Evolutionary conservation across 2,888 invertebrate genomes (phyloP), one percentile per base, ranked within the genome.

Genomic region (Therioaphis trifolii): DNA sequence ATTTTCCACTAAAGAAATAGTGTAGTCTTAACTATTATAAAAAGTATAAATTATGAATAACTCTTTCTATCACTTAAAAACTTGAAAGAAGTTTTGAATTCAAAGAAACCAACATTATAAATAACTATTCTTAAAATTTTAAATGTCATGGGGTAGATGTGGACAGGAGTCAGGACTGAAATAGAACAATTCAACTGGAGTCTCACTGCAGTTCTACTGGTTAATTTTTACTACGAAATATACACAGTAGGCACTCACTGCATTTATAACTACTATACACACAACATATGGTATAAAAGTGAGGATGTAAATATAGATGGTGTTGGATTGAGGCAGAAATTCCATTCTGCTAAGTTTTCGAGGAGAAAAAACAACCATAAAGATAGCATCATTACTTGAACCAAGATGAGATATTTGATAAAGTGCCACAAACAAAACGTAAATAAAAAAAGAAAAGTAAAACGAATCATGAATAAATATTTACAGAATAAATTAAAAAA

Each of bases 221-320:
- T 61, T 72, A 63, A 71, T 27, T 82, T 63, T 49, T 61, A 61
- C 63, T 74, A 27, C 14, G 5, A 35, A 71, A 61, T 49, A 61
- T 24, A 63, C 24, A 27, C 29, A n/a, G 72, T 61, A 7, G 18
- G 21, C 27, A 27, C n/a, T n/a, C 46, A 29, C 15, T 61, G 61
- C 27, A 29, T 80, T 58, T 66, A 58, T 35, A 78, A 49, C 63
- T 66, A 61, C 52, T 52, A n/a, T 46, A 14, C 61, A 27, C 49
- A 52, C 55, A 78, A 55, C 78, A 78, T 82, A 72, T 82, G 72
- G 82, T 78, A 49, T 49, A 24, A 49, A 66, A 82, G 72, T 74
- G 40, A 82, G 72, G 82, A 74, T 49, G 74, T 82, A 82, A 82
- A 74, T 82, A 74, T 82, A 82, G 82, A 82, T 52, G 35, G 7